Conservation (phyloP, 2,113 vertebrate species). For the Beaufortia kweichowensis region DNA sequence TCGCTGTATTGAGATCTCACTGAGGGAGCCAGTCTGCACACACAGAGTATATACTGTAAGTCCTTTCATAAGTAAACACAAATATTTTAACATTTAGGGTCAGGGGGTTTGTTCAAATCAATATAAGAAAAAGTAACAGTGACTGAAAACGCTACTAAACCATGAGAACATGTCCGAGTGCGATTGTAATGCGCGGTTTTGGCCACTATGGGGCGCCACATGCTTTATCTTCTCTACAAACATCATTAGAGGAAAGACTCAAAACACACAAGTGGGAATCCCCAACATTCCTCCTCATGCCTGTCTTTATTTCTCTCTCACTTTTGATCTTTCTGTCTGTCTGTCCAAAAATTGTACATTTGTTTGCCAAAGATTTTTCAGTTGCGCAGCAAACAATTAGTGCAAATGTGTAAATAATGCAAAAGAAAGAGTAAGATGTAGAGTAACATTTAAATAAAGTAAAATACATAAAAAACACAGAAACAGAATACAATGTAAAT, state of each 20-base stretch:
- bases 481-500: too few species aligned
- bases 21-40: constrained; percentile 62
- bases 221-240: constrained; percentile 24
- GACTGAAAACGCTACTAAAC: too few species aligned
- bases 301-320: constrained; percentile 35
- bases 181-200: constrained; percentile 48
- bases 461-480: too few species aligned
- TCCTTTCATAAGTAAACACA: too few species aligned
- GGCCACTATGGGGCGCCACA: constrained; percentile 74
- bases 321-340: constrained; percentile 35
- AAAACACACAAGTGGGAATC: constrained; percentile 61
- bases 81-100: neutral
- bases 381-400: too few species aligned
- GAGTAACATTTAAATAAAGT: too few species aligned
- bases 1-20: constrained; percentile 67
- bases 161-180: neutral
- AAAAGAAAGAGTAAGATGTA: too few species aligned
- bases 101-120: too few species aligned
- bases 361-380: too few species aligned
- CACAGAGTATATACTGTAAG: neutral
- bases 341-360: too few species aligned
- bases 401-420: too few species aligned
- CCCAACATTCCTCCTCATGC: constrained; percentile 55
- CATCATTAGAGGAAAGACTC: constrained; percentile 32
- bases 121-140: too few species aligned